Base-by-base conservation (phyloP, 2,797 vertebrate species). In the Phoeniculus purpureus region DNA sequence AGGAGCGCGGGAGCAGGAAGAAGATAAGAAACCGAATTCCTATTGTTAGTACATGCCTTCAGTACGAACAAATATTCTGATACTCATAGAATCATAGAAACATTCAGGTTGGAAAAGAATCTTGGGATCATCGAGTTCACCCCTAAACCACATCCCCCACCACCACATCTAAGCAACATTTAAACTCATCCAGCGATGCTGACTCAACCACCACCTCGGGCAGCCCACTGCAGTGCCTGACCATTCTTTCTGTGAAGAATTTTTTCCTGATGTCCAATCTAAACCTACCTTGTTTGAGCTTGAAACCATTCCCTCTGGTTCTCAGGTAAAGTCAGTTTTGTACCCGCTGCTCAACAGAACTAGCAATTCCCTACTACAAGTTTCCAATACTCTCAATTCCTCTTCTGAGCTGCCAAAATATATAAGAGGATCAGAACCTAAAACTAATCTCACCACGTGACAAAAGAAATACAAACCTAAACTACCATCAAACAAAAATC, bases 311-410 rank as follows among this genome's bases (percentile, higher is more conserved):
- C 37, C 37, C 37, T 37, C 37, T 37, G 37, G 37, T 37, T 37
- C 37, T 37, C 12, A 65, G 86, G 54, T 47, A 85, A 92, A 93
- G 64, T 55, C 74, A 85, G 14, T 85, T 94, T 94, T 79, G 80
- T 59, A 73, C 58, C 56, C 83, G 32, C 40, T 85, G 55, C 62
- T 71, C 82, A 68, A 40, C 26, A 75, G 34, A 89, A 60, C 60
- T 79, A 80, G 47, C 32, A 73, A 61, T 67, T 59, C 59, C 66
- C 17, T 76, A 19, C 37, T 91, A 34, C 34, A 64, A 51, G 48
- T 75, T 52, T 64, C 9, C 65, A 89, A 84, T 34, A 80, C 9
- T 22, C 16, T 40, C 26, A 56, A 45, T 29, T 80, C 61, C 47
- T 81, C 21, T 72, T 73, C 60, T 75, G 59, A 90, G 50, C 23